These are phyloP conservation scores for Melanerpes aurifrons DNA, from an alignment of 2,113 vertebrate species.

Conservation along the genomic window DNA sequence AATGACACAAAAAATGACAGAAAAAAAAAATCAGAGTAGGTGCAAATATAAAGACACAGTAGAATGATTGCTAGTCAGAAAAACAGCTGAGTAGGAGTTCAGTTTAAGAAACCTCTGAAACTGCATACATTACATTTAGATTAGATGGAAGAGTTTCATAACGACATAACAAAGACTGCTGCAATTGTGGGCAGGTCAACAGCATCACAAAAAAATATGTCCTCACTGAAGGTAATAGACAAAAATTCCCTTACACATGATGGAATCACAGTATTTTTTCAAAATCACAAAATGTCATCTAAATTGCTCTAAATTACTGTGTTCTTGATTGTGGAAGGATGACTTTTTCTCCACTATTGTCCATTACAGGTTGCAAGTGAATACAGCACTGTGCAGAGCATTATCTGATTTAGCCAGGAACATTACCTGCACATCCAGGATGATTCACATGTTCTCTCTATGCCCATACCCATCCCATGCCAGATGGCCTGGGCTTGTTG, in stretches of 20 bases:
- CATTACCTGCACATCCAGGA: background rate
- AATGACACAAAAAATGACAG: slow-evolving; percentile 27
- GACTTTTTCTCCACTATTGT: background rate
- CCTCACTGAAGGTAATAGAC: background rate
- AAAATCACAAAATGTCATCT: background rate
- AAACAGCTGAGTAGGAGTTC: slow-evolving; percentile 66
- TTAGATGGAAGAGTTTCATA: slow-evolving; percentile 60
- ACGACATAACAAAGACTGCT: slow-evolving; percentile 35
- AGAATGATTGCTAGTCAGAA: slow-evolving; percentile 52
- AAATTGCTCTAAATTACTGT: background rate
- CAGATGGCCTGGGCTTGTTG: slow-evolving; percentile 14
- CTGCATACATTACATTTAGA: slow-evolving; percentile 66
- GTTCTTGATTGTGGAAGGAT: background rate
- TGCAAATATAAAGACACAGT: slow-evolving; percentile 38
- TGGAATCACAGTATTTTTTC: background rate
- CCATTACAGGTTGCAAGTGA: background rate
- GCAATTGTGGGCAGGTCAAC: slow-evolving; percentile 42
- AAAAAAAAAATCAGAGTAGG: background rate
- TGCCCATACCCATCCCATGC: background rate
- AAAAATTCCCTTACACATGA: background rate
- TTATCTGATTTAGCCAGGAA: slow-evolving; percentile 41
- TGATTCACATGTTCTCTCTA: slow-evolving; percentile 12
- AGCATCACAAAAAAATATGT: background rate
- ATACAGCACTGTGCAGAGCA: rapidly evolving
- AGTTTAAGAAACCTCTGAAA: slow-evolving; percentile 66